Conservation (phyloP, 2,113 vertebrate species). For the Mesembrinibis cayennensis region DNA sequence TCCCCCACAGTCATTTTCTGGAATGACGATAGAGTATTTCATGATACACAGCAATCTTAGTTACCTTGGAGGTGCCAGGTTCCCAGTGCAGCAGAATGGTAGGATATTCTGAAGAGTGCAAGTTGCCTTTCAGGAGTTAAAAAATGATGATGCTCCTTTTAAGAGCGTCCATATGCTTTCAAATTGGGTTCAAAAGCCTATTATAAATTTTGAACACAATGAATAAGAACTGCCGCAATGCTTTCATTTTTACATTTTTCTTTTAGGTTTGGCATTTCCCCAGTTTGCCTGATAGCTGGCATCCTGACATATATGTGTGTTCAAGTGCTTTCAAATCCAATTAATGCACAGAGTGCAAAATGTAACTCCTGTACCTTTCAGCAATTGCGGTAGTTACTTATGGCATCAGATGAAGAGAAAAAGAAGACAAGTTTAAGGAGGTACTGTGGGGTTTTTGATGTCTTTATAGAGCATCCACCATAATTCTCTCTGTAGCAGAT, state of each 20-base stretch:
- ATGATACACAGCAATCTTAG: not conserved
- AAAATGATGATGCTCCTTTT: not conserved
- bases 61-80: not conserved
- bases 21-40: not conserved
- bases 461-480: not conserved
- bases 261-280: not conserved
- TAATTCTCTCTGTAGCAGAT: fast-evolving
- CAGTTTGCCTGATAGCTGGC: not conserved
- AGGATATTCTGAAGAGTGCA: not conserved
- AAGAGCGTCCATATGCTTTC: not conserved
- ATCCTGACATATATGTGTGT: not conserved
- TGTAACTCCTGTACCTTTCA: not conserved
- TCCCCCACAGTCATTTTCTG: not conserved
- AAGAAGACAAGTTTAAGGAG: not conserved
- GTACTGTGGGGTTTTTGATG: not conserved
- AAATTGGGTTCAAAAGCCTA: not conserved
- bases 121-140: not conserved
- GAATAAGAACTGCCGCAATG: not conserved
- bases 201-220: not conserved
- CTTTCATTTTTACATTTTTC: not conserved
- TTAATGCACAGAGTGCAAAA: constrained; percentile 16
- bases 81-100: not conserved
- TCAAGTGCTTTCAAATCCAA: constrained; percentile 10
- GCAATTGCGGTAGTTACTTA: not conserved
- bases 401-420: not conserved